Evolutionary conservation across 2,888 invertebrate genomes (phyloP).

Genomic region (Drosophila borborema): DNA sequence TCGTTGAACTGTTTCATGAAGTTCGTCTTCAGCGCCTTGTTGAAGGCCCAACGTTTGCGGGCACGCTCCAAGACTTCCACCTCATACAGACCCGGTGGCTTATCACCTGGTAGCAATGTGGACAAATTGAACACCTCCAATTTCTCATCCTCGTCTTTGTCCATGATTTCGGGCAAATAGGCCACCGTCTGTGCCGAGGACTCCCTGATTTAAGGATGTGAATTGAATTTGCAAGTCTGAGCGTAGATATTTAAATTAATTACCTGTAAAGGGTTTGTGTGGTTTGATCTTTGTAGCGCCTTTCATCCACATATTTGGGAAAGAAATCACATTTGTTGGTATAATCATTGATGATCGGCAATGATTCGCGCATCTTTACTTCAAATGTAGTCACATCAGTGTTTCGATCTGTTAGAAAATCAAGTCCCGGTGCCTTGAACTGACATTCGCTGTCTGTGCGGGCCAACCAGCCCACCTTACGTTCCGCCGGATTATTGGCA

Average conservation of each 20-base stretch:
- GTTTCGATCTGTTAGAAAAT: slow-evolving; percentile 50
- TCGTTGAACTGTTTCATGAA: slow-evolving; percentile 86
- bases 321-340: slow-evolving; percentile 63
- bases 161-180: slow-evolving; percentile 78
- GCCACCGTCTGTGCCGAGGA: slow-evolving; percentile 84
- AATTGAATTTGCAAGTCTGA: neutral
- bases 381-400: slow-evolving; percentile 65
- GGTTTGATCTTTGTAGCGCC: slow-evolving; percentile 69
- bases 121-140: slow-evolving; percentile 82
- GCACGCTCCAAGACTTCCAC: slow-evolving; percentile 89
- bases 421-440: slow-evolving; percentile 57
- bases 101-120: slow-evolving; percentile 71
- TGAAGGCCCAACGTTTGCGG: slow-evolving; percentile 89
- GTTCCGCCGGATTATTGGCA: slow-evolving; percentile 59
- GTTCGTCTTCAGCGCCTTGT: slow-evolving; percentile 86
- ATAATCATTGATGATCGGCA: slow-evolving; percentile 40
- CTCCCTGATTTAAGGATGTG: slow-evolving; percentile 68
- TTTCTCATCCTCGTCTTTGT: slow-evolving; percentile 60
- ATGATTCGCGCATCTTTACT: slow-evolving; percentile 62
- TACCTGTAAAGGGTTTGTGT: slow-evolving; percentile 84
- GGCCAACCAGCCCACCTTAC: slow-evolving; percentile 45
- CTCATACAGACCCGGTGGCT: slow-evolving; percentile 83
- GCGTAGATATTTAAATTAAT: neutral
- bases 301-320: slow-evolving; percentile 44
- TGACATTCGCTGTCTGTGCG: slow-evolving; percentile 71